Base-by-base conservation (phyloP, 2,113 vertebrate genomes). In the Datnioides undecimradiatus region DNA sequence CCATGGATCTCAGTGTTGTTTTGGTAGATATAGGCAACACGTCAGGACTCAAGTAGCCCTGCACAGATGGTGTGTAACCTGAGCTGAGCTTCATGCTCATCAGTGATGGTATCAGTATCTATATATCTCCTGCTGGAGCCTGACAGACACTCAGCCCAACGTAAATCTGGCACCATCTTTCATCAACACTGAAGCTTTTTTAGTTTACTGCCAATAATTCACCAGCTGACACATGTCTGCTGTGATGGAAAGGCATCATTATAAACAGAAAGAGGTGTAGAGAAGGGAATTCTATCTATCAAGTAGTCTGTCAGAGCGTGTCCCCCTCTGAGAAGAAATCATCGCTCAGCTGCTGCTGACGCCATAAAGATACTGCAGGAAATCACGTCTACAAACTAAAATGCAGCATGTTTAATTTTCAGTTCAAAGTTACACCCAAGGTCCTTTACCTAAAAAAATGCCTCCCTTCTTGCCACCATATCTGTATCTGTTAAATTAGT, bases 181-280 rank as follows among this genome's bases (percentile, higher is more conserved):
- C 64, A 82, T 80, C 82, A 65, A 66, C 40, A 3, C 4, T 54
- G 76, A 77, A 54, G 68, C 58, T 65, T 76, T 72, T 77, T 68
- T 12, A 55, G 52, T 70, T 67, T 64, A 79, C 59, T 46, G 84
- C 66, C 82, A 49, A 84, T 88, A 87, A 73, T 60, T 90, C 80
- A 84, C 68, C 0, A n/a, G 64, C 54, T 68, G 77, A 80, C 83
- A 62, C 29, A 69, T 74, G 81, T 86, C 88, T 36, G 70, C 17
- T 36, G 41, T 93, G 86, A 91, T 91, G 79, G 73, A 90, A 33
- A 79, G 62, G 34, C 40, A 10, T 75, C 86, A 80, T 88, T 88
- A 83, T 34, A 59, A 73, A 62, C 60, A 71, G 25, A 73, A 66
- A 74, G 55, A 72, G 33, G 78, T 71, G 63, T 67, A 77, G 62